phyloP scores from a whole-genome alignment of 2,888 invertebrate genomes.

The Drosophila villosipedis region DNA sequence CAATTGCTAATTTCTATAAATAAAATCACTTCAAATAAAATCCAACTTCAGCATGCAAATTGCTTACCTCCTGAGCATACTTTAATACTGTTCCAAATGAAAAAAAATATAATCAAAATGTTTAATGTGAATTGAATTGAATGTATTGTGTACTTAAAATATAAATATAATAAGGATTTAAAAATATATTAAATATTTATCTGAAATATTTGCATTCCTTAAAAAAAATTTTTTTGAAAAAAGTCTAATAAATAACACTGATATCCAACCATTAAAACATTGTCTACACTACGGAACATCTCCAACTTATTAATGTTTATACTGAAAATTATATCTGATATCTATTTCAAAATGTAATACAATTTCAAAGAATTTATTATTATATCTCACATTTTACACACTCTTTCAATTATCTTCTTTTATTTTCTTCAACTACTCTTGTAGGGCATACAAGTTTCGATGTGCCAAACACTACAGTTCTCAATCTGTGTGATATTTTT shows the following conservation, averaged over 20 bases:
- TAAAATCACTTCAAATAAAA: conserved; percentile 67
- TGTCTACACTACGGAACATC: background rate
- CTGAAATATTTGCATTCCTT: background rate
- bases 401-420: background rate
- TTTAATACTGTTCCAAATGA: background rate
- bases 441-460: conserved; percentile 38
- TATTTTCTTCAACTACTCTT: too few relatives aligned
- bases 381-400: background rate
- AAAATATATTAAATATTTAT: background rate
- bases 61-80: background rate
- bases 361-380: background rate
- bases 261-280: background rate
- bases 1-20: conserved; percentile 67
- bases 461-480: background rate
- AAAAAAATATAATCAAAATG: background rate
- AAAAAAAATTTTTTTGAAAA: background rate
- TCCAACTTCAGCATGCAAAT: conserved; percentile 42
- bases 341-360: background rate
- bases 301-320: background rate
- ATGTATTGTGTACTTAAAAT: background rate
- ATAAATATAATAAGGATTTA: background rate
- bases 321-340: background rate
- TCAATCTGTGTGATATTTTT: conserved; percentile 1
- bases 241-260: background rate
- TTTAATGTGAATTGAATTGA: background rate